Evolutionary conservation across 2,113 vertebrate species (phyloP), one percentile per base, ranked within the genome.

Genomic region (Callorhinus ursinus): DNA sequence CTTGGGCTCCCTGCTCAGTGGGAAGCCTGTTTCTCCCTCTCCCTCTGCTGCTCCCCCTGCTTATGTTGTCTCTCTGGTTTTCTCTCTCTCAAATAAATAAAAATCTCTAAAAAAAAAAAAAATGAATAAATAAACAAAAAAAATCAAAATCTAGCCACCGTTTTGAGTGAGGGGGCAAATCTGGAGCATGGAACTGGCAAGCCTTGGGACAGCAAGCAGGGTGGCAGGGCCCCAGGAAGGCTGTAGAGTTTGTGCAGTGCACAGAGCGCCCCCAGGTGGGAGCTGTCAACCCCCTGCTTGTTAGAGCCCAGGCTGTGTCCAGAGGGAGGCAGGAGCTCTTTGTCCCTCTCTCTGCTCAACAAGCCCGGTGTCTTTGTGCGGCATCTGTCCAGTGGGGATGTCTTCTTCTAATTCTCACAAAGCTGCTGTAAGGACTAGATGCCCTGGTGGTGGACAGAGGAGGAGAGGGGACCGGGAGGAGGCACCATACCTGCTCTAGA

Each of bases 401-500:
- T 67, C 49, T 42, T 65, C 22, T 12, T 22, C 11, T 22, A 63
- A 33, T 59, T 39, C 83, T 91, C 71, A 31, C 16, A 51, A 65
- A 71, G 61, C 26, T 28, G 6, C 18, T 31, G 0, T 24, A 19
- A 53, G 28, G n/a, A 49, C 8, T 46, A 31, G 72, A 90, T 7
- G 7, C 6, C 16, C 65, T 11, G 10, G n/a, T 1, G 51, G 11
- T 9, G 36, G 24, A 26, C 26, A 46, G 28, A 28, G 79, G 55
- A 18, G n/a, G 65, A 16, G 11, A 42, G 31, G 76, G 14, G 12
- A 26, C 0, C 0, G 0, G 22, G 55, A 59, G n/a, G 9, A 14
- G 90, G 7, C 26, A 33, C 33, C 72, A 10, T 96, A 98, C 98
- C 98, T 74, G 81, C 42, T 97, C 86, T 85, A 6, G 97, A 95